Evolutionary conservation across 2,113 vertebrate species (phyloP).

Genomic region (Colinus virginianus): DNA sequence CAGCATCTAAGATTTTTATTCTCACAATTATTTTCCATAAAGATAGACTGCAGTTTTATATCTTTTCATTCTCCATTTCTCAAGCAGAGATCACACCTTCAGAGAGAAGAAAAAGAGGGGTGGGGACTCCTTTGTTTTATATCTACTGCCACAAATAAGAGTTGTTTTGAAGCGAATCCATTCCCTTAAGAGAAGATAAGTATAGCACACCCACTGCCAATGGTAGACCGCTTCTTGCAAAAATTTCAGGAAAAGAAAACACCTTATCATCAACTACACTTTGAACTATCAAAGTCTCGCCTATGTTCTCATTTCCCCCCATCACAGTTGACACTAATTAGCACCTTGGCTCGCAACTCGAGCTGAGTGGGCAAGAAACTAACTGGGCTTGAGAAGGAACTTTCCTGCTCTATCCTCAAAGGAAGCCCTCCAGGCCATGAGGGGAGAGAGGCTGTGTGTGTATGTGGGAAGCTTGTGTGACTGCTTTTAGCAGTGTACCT

Average conservation of each 20-base stretch:
- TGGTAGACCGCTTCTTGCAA: neutral
- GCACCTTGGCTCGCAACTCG: conserved; percentile 16
- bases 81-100: neutral
- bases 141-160: neutral
- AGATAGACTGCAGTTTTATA: neutral
- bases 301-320: conserved; percentile 42
- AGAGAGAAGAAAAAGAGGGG: neutral
- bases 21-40: neutral
- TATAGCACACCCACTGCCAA: neutral
- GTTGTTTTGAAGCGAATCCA: neutral
- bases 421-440: neutral
- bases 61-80: neutral
- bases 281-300: conserved; percentile 31
- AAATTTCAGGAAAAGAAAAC: conserved; percentile 24
- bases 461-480: neutral
- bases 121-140: neutral
- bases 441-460: neutral
- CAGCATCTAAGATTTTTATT: neutral
- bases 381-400: neutral
- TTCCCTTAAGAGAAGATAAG: neutral
- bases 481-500: neutral
- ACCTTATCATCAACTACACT: neutral
- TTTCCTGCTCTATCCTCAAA: neutral
- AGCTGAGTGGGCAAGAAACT: conserved; percentile 27
- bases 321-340: conserved; percentile 37